Percentiles rank a stretch among this genome's conserved stretches.
These are phyloP conservation scores for Ferrisia virgata DNA, from an alignment of 2,888 invertebrate genomes.

Conservation along the genomic window DNA sequence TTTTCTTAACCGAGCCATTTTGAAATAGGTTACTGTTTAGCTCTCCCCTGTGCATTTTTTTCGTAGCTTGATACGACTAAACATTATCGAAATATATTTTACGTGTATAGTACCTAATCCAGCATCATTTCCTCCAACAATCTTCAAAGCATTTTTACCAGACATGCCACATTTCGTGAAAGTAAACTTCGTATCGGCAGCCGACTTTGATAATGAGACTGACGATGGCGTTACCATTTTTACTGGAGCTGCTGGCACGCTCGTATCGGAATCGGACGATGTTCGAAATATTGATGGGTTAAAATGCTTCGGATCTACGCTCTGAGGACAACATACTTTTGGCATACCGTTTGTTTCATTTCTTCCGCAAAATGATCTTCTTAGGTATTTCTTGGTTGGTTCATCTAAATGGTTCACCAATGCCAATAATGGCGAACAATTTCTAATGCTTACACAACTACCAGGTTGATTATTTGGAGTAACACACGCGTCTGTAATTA, in stretches of 20 bases:
- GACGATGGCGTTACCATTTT: background rate
- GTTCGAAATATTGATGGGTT: background rate
- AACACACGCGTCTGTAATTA: background rate
- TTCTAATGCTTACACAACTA: background rate
- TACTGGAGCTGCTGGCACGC: background rate
- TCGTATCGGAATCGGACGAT: background rate
- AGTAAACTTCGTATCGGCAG: background rate
- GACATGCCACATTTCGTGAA: background rate
- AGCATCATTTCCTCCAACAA: constrained; percentile 23
- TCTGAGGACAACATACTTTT: background rate
- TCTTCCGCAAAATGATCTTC: background rate
- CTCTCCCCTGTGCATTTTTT: no score
- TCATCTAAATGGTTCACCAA: background rate
- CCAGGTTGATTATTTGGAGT: background rate
- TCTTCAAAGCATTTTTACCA: background rate
- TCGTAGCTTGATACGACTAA: no score
- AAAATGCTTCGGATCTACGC: background rate
- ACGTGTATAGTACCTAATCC: background rate
- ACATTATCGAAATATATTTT: background rate
- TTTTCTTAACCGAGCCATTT: no score
- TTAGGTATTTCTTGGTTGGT: background rate
- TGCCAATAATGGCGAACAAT: background rate
- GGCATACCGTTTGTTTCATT: background rate
- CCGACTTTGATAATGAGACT: background rate
- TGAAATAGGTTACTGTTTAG: no score